Evolutionary conservation across 1,140 invertebrate genomes (phyloP).

Genomic region (Drosophila watanabei): DNA sequence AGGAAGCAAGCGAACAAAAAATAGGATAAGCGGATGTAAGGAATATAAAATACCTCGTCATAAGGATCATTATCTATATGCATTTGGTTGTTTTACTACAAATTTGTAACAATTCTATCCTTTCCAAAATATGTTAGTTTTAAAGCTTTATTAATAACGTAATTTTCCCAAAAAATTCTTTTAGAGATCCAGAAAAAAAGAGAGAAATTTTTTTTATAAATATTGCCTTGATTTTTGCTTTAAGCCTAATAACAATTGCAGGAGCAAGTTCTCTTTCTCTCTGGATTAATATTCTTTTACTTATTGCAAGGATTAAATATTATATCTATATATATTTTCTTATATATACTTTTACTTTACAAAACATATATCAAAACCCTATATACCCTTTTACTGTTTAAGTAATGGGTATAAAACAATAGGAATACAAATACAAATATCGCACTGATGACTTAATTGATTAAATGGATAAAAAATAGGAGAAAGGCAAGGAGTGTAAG

Average conservation of each 20-base stretch:
- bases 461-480: conserved; percentile 63
- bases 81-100: background rate
- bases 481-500: conserved; percentile 33
- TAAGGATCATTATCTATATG: too few species aligned
- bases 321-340: background rate
- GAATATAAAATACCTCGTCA: background rate
- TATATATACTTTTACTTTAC: background rate
- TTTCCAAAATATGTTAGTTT: background rate
- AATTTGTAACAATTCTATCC: background rate
- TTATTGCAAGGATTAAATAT: background rate
- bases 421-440: conserved; percentile 54
- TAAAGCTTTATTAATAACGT: background rate
- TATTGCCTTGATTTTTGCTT: too few species aligned
- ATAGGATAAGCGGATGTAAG: background rate
- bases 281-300: background rate
- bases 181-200: too few species aligned
- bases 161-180: background rate
- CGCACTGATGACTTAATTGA: conserved; percentile 64
- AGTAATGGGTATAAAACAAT: conserved; percentile 27
- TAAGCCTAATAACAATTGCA: too few species aligned
- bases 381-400: background rate
- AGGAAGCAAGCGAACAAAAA: conserved; percentile 14
- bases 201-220: too few species aligned
- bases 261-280: too few species aligned
- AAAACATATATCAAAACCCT: background rate